phyloP scores from a whole-genome alignment of 2,888 invertebrate genomes.

The Pseudococcus jackbeardsleyi region DNA sequence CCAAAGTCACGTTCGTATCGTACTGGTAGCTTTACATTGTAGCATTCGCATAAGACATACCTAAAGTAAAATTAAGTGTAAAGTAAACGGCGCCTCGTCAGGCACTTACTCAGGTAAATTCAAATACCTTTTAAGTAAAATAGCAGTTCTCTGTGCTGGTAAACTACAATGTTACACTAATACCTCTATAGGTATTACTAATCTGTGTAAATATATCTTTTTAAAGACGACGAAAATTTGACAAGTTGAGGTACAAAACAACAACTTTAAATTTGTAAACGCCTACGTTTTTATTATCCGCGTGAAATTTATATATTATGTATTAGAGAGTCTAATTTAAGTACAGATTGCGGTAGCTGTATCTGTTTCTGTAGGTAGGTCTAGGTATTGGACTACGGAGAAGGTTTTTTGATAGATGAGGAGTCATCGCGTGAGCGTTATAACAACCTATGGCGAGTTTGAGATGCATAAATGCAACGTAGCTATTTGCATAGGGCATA shows the following conservation, averaged over 20 bases:
- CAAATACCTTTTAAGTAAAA: neutral
- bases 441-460: neutral
- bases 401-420: neutral
- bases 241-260: neutral
- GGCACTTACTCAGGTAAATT: neutral
- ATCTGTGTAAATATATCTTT: constrained; percentile 3
- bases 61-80: neutral
- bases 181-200: neutral
- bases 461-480: neutral
- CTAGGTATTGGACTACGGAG: too few species aligned
- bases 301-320: constrained; percentile 23
- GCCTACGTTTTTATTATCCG: neutral
- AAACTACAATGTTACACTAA: neutral
- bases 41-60: neutral
- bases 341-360: neutral
- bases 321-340: neutral
- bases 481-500: neutral
- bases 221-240: constrained; percentile 6
- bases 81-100: neutral
- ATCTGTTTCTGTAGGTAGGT: neutral
- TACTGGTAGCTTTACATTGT: neutral
- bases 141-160: neutral
- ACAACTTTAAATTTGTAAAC: neutral
- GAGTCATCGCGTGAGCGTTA: neutral
- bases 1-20: constrained; percentile 9